A percentile compares a stretch with the other conserved stretches of the same genome.
Conservation (phyloP, 1,140 invertebrate genomes). For the Pentalonia nigronervosa region DNA sequence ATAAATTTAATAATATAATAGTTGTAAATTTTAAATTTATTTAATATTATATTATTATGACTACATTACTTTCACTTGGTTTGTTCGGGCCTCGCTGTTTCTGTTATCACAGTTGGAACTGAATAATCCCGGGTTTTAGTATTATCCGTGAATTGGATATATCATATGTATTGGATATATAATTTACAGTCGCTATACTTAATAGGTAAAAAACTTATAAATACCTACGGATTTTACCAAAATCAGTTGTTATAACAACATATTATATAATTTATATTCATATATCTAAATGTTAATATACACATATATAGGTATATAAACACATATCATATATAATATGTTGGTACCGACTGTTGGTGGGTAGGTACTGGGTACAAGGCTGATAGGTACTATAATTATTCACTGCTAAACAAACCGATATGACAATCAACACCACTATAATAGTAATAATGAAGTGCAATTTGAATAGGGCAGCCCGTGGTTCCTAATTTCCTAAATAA, state of each 20-base stretch:
- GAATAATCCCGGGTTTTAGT: too few species aligned
- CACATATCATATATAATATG: background rate
- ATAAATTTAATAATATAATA: too few species aligned
- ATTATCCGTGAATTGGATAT: background rate
- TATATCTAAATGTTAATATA: background rate
- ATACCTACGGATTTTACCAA: background rate
- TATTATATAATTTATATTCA: background rate
- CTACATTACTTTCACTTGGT: too few species aligned
- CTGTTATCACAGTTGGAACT: too few species aligned
- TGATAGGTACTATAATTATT: background rate
- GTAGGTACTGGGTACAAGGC: background rate
- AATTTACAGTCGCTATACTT: background rate
- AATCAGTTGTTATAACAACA: background rate
- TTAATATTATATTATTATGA: too few species aligned
- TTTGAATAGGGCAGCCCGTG: conserved; percentile 37
- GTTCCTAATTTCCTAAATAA: conserved; percentile 48
- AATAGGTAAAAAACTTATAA: background rate
- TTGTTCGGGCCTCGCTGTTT: too few species aligned
- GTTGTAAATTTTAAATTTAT: too few species aligned
- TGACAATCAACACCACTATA: conserved; percentile 21
- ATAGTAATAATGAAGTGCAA: background rate
- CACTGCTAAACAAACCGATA: background rate
- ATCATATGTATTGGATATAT: too few species aligned
- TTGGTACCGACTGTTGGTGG: background rate
- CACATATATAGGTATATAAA: background rate